Conservation (phyloP, 2,113 vertebrate genomes). For the Rhadina sibilatrix region DNA sequence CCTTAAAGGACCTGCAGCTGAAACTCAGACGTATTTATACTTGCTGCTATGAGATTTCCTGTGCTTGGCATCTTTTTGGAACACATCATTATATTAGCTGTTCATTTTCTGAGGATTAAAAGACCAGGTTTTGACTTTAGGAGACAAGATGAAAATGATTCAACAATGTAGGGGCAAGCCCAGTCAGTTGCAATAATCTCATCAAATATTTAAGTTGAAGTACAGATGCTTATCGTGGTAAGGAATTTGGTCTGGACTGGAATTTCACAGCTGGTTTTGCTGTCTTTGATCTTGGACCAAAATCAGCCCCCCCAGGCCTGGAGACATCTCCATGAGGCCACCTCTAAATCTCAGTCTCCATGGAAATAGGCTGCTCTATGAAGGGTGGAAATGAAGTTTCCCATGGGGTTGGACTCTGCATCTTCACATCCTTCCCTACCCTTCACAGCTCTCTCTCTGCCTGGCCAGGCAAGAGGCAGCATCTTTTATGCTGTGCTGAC, state of each 20-base stretch:
- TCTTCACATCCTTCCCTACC: not conserved
- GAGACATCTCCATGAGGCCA: not conserved
- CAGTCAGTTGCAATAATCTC: not conserved
- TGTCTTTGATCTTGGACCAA: not conserved
- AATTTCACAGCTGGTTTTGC: conserved; percentile 5
- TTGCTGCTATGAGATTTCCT: not conserved
- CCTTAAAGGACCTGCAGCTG: not conserved
- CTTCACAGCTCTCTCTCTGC: not conserved
- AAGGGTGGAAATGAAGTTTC: not conserved
- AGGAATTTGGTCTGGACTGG: not conserved
- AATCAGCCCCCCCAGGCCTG: not conserved
- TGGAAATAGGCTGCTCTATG: not conserved
- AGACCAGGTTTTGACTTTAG: not conserved
- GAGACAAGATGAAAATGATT: not conserved
- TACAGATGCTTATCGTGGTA: not conserved
- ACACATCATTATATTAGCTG: not conserved
- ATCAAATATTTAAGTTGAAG: not conserved
- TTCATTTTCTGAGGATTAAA: not conserved
- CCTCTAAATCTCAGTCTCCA: not conserved
- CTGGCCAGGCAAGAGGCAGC: not conserved
- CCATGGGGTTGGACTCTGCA: not conserved
- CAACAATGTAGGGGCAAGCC: not conserved
- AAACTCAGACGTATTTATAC: not conserved
- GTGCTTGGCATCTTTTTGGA: not conserved
- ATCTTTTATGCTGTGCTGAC: not conserved